Evolutionary conservation across 2,113 vertebrate species (phyloP).

Genomic region (Thamnaconus septentrionalis): DNA sequence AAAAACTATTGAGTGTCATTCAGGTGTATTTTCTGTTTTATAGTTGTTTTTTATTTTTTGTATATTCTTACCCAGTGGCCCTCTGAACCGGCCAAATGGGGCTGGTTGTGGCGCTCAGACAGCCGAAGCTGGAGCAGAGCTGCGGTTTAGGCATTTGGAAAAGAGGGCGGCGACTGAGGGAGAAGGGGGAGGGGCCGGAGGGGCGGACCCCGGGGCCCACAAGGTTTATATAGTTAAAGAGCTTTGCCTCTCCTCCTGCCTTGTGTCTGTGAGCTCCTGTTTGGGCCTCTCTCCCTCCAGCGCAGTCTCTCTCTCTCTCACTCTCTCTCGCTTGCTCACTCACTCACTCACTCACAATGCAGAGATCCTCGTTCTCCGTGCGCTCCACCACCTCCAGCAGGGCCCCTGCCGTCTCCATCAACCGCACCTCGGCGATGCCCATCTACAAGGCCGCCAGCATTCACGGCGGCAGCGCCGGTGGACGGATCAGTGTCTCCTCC

Average conservation of each 20-base stretch:
- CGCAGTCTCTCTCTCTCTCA: conserved; percentile 38
- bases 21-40: no score
- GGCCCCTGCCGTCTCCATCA: conserved; percentile 48
- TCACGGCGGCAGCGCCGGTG: conserved; percentile 67
- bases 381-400: conserved; percentile 59
- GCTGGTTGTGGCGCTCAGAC: conserved; percentile 36
- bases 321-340: conserved; percentile 42
- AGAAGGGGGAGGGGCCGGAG: conserved; percentile 45
- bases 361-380: conserved; percentile 66
- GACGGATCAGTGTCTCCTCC: conserved; percentile 67
- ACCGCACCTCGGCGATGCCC: conserved; percentile 43
- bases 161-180: conserved; percentile 45
- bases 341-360: conserved; percentile 57
- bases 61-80: not conserved
- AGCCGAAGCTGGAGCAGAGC: conserved; percentile 25
- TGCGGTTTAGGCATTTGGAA: conserved; percentile 44
- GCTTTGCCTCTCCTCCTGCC: conserved; percentile 63
- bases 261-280: conserved; percentile 68
- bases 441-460: conserved; percentile 61
- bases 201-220: conserved; percentile 60
- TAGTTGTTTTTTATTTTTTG: conserved; percentile 15
- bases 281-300: conserved; percentile 33
- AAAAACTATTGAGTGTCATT: not conserved
- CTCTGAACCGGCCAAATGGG: conserved; percentile 24
- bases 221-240: conserved; percentile 70